These are phyloP conservation scores for Axinella damicornis DNA, from an alignment of 37 sponge, comb jelly and placozoan species.

Conservation along the genomic window DNA sequence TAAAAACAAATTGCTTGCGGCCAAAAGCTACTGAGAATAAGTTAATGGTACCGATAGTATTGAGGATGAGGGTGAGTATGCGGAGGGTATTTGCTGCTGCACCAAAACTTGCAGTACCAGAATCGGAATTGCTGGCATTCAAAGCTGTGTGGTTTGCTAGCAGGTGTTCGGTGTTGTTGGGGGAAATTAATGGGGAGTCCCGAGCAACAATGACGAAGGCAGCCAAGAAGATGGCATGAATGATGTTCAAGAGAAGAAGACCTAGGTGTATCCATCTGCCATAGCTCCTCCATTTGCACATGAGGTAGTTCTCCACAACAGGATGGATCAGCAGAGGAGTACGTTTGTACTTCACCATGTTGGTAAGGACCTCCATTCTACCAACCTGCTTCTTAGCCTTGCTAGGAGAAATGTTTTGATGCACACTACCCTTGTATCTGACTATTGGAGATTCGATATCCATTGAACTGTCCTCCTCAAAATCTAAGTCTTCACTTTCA, in stretches of 20 bases:
- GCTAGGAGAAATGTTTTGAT: not conserved
- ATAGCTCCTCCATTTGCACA: conserved; percentile 79
- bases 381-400: not conserved
- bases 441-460: not conserved
- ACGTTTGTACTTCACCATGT: conserved; percentile 74
- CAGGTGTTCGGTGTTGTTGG: too few relatives aligned
- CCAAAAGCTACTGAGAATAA: conserved; percentile 21
- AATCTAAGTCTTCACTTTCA: not conserved
- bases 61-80: conserved; percentile 21
- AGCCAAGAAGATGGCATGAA: conserved; percentile 64
- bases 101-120: not conserved
- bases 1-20: not conserved
- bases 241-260: conserved; percentile 1
- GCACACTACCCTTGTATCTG: conserved; percentile 26
- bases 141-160: too few relatives aligned
- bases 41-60: not conserved
- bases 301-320: conserved; percentile 55
- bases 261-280: conserved; percentile 51
- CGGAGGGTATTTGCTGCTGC: conserved; percentile 30
- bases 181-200: not conserved
- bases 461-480: not conserved
- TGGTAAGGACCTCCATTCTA: conserved; percentile 32
- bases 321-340: conserved; percentile 68
- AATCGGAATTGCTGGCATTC: too few relatives aligned
- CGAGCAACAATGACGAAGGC: conserved; percentile 50